Conservation (phyloP, 2,888 invertebrate genomes). For the Hofmannophila pseudospretella region DNA sequence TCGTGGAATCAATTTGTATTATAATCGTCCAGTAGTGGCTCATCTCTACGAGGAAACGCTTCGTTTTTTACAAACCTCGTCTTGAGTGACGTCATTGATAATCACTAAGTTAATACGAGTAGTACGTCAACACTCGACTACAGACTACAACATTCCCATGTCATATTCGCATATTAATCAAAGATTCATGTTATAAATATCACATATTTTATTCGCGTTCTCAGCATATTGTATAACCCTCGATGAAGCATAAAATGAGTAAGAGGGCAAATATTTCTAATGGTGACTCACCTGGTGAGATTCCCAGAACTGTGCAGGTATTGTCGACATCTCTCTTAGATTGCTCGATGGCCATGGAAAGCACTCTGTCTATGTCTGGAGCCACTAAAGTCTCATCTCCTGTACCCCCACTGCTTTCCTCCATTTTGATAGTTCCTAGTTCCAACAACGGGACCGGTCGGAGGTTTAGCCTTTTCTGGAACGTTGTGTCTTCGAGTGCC, state of each 20-base stretch:
- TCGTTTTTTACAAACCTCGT: conserved; percentile 42
- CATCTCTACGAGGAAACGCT: conserved; percentile 44
- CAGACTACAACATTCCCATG: conserved; percentile 35
- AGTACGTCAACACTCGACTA: conserved; percentile 25
- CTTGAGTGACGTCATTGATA: conserved; percentile 55
- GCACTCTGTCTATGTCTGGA: conserved; percentile 88
- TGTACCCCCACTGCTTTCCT: conserved; percentile 78
- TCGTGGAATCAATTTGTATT: conserved; percentile 57
- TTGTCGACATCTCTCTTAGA: conserved; percentile 90
- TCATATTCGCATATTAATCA: conserved; percentile 18
- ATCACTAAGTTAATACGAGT: conserved; percentile 29
- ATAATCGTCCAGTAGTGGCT: conserved; percentile 49
- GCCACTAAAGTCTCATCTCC: conserved; percentile 78
- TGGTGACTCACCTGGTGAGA: conserved; percentile 87
- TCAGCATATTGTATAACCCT: background rate
- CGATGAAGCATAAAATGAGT: conserved; percentile 10
- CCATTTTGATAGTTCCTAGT: conserved; percentile 81
- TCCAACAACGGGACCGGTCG: conserved; percentile 85
- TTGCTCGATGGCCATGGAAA: conserved; percentile 91
- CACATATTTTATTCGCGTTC: no score
- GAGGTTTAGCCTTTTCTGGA: conserved; percentile 90
- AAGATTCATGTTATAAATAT: background rate
- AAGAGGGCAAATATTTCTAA: conserved; percentile 11
- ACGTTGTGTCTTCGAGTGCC: conserved; percentile 89
- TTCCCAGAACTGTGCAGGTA: conserved; percentile 90